Base-by-base conservation (phyloP, 1,140 invertebrate genomes). In the Pseudomyrmex gracilis region DNA sequence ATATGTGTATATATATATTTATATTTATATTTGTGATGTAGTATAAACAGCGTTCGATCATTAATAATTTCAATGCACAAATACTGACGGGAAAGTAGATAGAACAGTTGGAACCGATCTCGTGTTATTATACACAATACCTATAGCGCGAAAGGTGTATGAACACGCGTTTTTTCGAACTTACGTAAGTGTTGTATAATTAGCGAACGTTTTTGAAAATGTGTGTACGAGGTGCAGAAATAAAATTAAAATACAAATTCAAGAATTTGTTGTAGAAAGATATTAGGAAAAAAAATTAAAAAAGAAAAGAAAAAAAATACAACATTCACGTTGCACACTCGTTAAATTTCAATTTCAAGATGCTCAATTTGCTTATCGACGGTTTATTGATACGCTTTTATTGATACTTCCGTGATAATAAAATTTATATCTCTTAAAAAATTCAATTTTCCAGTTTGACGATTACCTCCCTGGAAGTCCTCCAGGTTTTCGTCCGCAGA, bases 361-460 rank as follows among this genome's bases (percentile, higher is more conserved):
- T 63, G 43, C 34, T 76, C 51, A 34, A 34, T 34, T 34, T 34
- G 34, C 34, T 34, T 13, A 51, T 34, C 73, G 12, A n/a, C 15
- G n/a, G 12, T 17, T 51, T 34, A 43, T 24, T 8, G 12, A n/a
- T 53, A 0, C 7, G 47, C 20, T 15, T 15, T 47, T 22, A n/a
- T 53, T 20, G 9, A 74, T 63, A 22, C 22, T 64, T 76, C 61
- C 43, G 70, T 57, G 51, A 45, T 12, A n/a, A 68, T 49, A 47
- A 58, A 78, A 78, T 78, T 70, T 70, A 34, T 34, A 78, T 70
- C 45, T 70, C 15, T 68, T 70, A 47, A 43, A 51, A 45, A 78
- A 70, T 78, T 78, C 47, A 78, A 78, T 78, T 70, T 78, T 58
- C 76, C 53, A 70, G 47, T 57, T 47, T 20, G 53, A 78, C 17